Conservation (phyloP, 2,797 vertebrate species). For the Poecilia gillii region DNA sequence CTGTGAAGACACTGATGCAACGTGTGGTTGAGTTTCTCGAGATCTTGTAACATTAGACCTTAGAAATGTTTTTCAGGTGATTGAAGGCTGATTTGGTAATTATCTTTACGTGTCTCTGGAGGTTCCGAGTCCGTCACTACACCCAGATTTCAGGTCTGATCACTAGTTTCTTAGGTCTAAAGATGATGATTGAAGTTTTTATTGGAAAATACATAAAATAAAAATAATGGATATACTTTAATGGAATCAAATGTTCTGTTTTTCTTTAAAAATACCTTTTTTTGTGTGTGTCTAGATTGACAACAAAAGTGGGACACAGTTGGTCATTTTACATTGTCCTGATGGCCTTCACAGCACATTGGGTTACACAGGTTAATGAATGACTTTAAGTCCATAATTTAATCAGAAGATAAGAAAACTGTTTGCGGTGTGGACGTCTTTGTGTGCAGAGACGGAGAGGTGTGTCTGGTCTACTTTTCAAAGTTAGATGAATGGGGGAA, state of each 20-base stretch:
- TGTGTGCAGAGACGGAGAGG: conserved; percentile 6
- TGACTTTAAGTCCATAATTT: conserved; percentile 10
- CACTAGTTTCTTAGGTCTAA: too few species aligned
- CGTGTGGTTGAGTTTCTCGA: too few species aligned
- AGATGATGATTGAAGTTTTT: too few species aligned
- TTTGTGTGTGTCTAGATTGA: not conserved
- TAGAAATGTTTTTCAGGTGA: too few species aligned
- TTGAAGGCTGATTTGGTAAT: too few species aligned
- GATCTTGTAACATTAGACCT: too few species aligned
- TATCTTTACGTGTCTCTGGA: too few species aligned
- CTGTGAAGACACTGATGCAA: too few species aligned
- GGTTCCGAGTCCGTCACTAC: too few species aligned
- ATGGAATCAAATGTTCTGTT: not conserved
- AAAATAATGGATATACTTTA: not conserved
- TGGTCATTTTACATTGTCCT: not conserved
- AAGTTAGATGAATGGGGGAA: conserved; percentile 15
- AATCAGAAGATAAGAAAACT: conserved; percentile 5
- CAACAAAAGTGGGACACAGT: not conserved
- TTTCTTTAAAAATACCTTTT: not conserved
- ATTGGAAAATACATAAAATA: not conserved
- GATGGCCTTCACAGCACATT: not conserved
- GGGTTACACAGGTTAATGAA: conserved; percentile 8
- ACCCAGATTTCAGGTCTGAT: too few species aligned
- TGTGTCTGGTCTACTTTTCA: conserved; percentile 22
- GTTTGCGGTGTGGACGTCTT: conserved; percentile 15